Percentiles rank a stretch among this genome's conserved stretches.
Conservation (phyloP, 2,888 invertebrate genomes). For the Tetranychus piercei region DNA sequence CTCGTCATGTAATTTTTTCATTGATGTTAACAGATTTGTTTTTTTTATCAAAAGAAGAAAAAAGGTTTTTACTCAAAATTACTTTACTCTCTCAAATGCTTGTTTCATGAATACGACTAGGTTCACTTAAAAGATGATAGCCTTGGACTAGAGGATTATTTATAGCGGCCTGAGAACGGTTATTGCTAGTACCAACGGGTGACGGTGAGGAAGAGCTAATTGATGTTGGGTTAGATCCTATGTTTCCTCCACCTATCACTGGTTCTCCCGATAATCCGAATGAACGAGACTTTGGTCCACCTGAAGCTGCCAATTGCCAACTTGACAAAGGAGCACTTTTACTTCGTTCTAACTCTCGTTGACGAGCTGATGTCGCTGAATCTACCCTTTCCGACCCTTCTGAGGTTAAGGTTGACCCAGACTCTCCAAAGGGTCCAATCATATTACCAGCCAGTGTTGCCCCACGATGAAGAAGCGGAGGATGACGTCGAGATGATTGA, state of each 20-base stretch:
- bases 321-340: conserved; percentile 11
- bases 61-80: neutral
- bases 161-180: conserved; percentile 12
- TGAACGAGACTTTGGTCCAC: neutral
- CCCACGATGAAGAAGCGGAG: neutral
- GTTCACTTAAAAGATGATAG: conserved; percentile 26
- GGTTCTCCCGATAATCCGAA: neutral
- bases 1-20: too few species aligned
- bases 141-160: conserved; percentile 25
- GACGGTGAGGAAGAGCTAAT: conserved; percentile 23
- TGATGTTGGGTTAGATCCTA: conserved; percentile 19
- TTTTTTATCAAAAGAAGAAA: too few species aligned
- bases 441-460: neutral
- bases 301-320: neutral
- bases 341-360: conserved; percentile 9
- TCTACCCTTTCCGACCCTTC: neutral
- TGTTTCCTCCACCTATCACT: neutral
- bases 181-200: neutral
- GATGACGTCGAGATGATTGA: neutral
- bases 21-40: too few species aligned
- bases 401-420: neutral
- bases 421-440: neutral
- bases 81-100: conserved; percentile 39
- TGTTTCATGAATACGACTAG: conserved; percentile 45
- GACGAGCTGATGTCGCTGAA: neutral